phyloP scores from a whole-genome alignment of 2,113 vertebrate species.

The Anarrhichthys ocellatus region DNA sequence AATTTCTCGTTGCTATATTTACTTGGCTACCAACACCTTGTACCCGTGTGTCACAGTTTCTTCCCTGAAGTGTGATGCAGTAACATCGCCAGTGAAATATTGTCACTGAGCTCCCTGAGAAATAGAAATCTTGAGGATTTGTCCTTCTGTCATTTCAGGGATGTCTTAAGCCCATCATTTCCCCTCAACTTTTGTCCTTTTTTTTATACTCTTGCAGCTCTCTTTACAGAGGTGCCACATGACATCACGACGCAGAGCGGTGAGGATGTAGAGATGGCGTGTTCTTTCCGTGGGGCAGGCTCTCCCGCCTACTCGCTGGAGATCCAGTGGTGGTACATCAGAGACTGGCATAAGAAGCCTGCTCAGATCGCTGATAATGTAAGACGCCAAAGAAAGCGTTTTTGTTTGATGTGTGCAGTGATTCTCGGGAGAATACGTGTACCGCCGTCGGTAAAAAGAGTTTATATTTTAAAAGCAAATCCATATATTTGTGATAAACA shows the following conservation, averaged over 20 bases:
- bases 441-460: not conserved
- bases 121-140: not conserved
- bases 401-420: not conserved
- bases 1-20: constrained; percentile 20
- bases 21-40: not conserved
- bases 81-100: not conserved
- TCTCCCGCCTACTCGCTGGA: constrained; percentile 94
- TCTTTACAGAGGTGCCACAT: constrained; percentile 94
- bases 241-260: constrained; percentile 90
- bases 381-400: constrained; percentile 16
- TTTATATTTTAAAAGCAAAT: not conserved
- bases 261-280: constrained; percentile 97
- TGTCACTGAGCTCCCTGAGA: not conserved
- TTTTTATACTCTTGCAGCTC: constrained; percentile 80
- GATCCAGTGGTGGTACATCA: constrained; percentile 98
- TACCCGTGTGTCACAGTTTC: not conserved
- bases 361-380: constrained; percentile 87
- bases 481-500: not conserved
- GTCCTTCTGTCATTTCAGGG: constrained; percentile 7
- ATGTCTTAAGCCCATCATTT: constrained; percentile 6
- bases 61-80: constrained; percentile 18
- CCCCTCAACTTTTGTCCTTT: not conserved
- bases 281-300: constrained; percentile 93
- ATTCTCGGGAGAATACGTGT: not conserved
- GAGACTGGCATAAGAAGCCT: constrained; percentile 87